A percentile compares a stretch with the other conserved stretches of the same genome.
Evolutionary conservation across 2,113 vertebrate genomes (phyloP).

Genomic region (Corythaixoides concolor): DNA sequence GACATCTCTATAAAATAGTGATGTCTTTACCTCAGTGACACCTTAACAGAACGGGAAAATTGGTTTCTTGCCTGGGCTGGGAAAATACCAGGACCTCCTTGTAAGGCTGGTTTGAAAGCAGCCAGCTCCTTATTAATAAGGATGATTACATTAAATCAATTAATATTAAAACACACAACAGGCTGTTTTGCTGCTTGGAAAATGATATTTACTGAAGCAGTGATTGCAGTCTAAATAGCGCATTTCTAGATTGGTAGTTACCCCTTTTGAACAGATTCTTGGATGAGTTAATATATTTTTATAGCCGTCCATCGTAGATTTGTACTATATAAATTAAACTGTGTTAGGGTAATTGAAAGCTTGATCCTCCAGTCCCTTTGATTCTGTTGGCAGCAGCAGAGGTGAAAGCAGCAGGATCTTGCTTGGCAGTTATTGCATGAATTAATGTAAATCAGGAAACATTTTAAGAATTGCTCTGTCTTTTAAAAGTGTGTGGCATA

Average conservation of each 20-base stretch:
- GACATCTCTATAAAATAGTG: neutral
- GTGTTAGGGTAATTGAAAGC: neutral
- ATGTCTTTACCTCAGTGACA: neutral
- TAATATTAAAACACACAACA: neutral
- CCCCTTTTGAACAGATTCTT: neutral
- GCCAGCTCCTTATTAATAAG: neutral
- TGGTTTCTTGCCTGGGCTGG: neutral
- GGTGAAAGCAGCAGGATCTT: neutral
- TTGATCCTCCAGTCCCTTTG: neutral
- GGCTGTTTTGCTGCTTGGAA: conserved; percentile 5
- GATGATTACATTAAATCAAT: neutral
- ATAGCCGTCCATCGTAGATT: neutral
- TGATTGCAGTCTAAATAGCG: neutral
- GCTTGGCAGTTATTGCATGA: neutral
- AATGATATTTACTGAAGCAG: neutral
- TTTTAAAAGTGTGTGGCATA: neutral
- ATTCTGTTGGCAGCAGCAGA: neutral
- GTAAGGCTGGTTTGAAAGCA: neutral
- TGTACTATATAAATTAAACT: neutral
- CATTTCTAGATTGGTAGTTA: neutral
- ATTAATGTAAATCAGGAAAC: neutral
- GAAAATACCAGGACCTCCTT: neutral
- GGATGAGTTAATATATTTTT: neutral
- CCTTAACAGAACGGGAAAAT: neutral
- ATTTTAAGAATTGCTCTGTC: neutral